Conservation (phyloP, 2,797 vertebrate species). For the Cuniculus paca region DNA sequence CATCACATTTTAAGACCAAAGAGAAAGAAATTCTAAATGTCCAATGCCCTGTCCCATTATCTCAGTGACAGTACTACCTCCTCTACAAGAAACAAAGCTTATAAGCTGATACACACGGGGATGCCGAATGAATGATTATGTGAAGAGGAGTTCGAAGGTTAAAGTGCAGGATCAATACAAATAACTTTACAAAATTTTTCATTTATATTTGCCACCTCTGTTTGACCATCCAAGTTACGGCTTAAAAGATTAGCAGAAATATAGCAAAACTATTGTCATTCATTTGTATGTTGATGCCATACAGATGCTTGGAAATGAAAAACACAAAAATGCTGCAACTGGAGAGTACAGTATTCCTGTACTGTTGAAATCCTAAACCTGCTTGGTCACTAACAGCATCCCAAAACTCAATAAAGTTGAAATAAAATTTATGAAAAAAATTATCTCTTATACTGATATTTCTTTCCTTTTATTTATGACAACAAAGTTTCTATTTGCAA, state of each 20-base stretch:
- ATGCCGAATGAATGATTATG: not conserved
- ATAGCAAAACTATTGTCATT: conserved; percentile 8
- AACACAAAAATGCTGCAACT: not conserved
- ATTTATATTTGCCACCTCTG: conserved; percentile 53
- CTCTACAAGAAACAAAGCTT: not conserved
- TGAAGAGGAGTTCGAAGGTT: conserved; percentile 31
- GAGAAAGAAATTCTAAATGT: not conserved
- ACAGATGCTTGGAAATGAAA: conserved; percentile 50
- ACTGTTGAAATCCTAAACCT: conserved; percentile 49
- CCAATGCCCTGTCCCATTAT: not conserved
- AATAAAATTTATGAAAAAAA: conserved; percentile 49
- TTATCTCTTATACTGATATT: conserved; percentile 45
- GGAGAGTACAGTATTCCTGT: not conserved
- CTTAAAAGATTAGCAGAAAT: conserved; percentile 60
- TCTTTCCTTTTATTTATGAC: conserved; percentile 44
- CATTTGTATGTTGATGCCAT: not conserved
- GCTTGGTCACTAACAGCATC: conserved; percentile 47
- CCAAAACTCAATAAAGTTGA: conserved; percentile 45
- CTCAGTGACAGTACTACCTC: not conserved
- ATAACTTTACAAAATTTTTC: conserved; percentile 50
- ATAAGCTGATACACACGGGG: not conserved
- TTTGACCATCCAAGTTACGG: conserved; percentile 15
- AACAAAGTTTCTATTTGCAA: not conserved
- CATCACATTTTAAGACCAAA: conserved; percentile 16
- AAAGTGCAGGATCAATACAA: conserved; percentile 52